Conservation (phyloP, 2,113 vertebrate genomes). For the Xiphorhynchus elegans region DNA sequence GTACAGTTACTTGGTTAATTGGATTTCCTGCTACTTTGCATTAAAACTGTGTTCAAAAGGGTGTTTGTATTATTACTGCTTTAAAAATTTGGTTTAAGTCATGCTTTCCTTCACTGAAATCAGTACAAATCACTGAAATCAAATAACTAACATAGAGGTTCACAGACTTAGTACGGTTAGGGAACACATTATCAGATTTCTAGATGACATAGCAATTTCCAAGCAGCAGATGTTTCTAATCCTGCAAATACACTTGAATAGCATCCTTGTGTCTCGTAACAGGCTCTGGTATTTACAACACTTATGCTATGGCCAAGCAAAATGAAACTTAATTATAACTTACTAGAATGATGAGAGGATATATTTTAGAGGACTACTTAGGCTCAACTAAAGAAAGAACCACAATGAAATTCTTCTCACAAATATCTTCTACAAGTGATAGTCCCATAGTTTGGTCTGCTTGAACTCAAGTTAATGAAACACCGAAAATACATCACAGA, state of each 20-base stretch:
- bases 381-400: neutral
- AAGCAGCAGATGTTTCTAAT: neutral
- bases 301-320: neutral
- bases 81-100: neutral
- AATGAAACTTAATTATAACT: slow-evolving; percentile 3
- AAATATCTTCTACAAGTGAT: neutral
- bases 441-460: neutral
- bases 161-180: neutral
- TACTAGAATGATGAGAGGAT: neutral
- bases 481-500: neutral
- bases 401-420: neutral
- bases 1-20: neutral
- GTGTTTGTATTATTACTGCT: neutral
- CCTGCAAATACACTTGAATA: neutral
- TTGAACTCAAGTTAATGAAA: neutral
- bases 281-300: neutral
- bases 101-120: neutral
- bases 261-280: neutral
- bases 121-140: neutral
- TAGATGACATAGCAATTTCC: neutral
- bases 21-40: neutral
- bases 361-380: neutral
- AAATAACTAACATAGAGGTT: neutral
- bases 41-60: neutral
- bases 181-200: neutral